These are phyloP conservation scores for Butorides virescens DNA, from an alignment of 2,113 vertebrate species.

Conservation along the genomic window DNA sequence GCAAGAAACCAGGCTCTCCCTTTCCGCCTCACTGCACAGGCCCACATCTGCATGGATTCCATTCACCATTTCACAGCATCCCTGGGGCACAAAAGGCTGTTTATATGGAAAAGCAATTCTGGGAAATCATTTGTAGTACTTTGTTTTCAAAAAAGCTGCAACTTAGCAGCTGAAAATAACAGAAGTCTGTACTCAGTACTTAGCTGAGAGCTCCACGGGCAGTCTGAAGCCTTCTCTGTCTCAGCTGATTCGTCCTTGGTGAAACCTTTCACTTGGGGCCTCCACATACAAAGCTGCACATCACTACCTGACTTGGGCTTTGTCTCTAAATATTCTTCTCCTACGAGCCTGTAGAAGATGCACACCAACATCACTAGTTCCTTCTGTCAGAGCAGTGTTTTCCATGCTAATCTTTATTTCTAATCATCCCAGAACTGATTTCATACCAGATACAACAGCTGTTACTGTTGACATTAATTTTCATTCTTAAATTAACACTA, in stretches of 20 bases:
- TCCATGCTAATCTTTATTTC: not conserved
- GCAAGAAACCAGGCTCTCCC: not conserved
- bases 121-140: not conserved
- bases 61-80: not conserved
- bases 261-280: not conserved
- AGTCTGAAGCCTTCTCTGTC: not conserved
- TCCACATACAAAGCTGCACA: not conserved
- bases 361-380: not conserved
- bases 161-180: slow-evolving; percentile 6
- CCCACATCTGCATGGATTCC: not conserved
- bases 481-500: not conserved
- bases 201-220: not conserved
- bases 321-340: not conserved
- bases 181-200: not conserved
- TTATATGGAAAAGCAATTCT: not conserved
- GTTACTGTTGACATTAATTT: not conserved
- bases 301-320: not conserved
- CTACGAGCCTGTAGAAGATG: not conserved
- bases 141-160: slow-evolving; percentile 17
- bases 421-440: not conserved
- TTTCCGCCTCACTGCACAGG: not conserved
- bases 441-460: not conserved
- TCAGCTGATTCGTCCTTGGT: not conserved
- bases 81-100: not conserved
- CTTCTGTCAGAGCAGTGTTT: not conserved